Percentiles rank a stretch among this genome's conserved stretches.
Conservation (phyloP, 2,797 vertebrate species). For the Apodemus agrarius region DNA sequence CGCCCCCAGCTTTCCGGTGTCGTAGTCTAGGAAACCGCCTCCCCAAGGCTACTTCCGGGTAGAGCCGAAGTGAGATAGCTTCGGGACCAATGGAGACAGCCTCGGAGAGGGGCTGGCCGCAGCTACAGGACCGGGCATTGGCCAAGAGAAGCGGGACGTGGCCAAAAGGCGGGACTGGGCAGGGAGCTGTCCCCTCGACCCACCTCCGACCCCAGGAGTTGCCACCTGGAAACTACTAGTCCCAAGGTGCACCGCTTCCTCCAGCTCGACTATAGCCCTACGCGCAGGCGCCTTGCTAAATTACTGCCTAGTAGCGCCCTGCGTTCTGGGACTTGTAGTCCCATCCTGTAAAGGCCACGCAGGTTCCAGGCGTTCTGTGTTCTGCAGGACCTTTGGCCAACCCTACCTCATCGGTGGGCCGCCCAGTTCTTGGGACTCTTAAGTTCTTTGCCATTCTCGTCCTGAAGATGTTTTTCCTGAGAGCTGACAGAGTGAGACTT, state of each 20-base stretch:
- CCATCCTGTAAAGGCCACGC: neutral
- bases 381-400: no score
- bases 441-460: neutral
- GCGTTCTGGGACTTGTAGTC: constrained; percentile 55
- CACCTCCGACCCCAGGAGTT: neutral
- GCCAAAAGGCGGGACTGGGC: constrained; percentile 69
- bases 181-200: neutral
- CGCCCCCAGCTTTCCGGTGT: constrained; percentile 83
- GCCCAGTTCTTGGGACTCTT: neutral
- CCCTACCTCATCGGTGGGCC: neutral
- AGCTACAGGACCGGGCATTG: neutral
- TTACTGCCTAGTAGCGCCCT: neutral
- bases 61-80: neutral
- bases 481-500: neutral
- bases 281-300: neutral
- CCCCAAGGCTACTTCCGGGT: constrained; percentile 83
- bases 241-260: constrained; percentile 61
- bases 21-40: constrained; percentile 88
- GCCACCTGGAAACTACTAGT: constrained; percentile 53
- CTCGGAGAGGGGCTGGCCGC: neutral
- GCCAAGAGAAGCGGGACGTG: constrained; percentile 77
- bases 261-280: rapidly evolving
- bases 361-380: neutral
- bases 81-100: constrained; percentile 64
- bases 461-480: neutral